Evolutionary conservation across 2,113 vertebrate genomes (phyloP), one percentile per base, ranked within the genome.

Genomic region (Clinocottus analis): DNA sequence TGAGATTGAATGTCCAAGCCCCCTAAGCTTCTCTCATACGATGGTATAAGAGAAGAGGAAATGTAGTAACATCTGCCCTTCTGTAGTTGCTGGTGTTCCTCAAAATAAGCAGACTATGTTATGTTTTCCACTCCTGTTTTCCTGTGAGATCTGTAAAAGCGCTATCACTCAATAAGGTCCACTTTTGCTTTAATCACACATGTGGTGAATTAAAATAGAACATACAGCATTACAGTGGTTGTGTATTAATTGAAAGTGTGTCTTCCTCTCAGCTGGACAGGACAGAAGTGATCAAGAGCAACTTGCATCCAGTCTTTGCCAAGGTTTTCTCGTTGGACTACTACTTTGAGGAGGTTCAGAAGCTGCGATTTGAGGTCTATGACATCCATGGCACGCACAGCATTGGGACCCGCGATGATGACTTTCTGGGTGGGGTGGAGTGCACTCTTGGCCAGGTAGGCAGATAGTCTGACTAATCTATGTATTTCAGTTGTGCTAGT

Each of bases 261-360:
- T 75, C 4, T 82, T 84, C 5, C 56, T 75, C 62, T 70, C 90
- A 99, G 97, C 93, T 98, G 88, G 98, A 97, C 91, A 95, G 97
- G 81, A 97, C 97, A 0, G 97, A 99, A 84, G 97, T 98, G 47
- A 98, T 98, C 91, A 96, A 96, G 89, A 98, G 98, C 95, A 97
- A 97, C 92, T 92, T 99, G 88, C 96, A 98, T 86, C 98, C 97
- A 0, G 94, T 97, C 64, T 99, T 99, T 5, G 96, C 96, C 87
- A 98, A 97, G 89, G 96, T 97, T 85, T 97, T 99, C 89, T 96
- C 94, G 0, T 83, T 97, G 23, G 98, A 98, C 77, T 98, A 97
- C 90, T 99, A 96, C 88, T 99, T 98, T 0, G 98, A 99, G 92
- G 98, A 98, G 89, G 97, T 97, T 23, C 98, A 98, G 95, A 97